Conservation (phyloP, 2,888 invertebrate species). For the Trissoscelio sp. region DNA sequence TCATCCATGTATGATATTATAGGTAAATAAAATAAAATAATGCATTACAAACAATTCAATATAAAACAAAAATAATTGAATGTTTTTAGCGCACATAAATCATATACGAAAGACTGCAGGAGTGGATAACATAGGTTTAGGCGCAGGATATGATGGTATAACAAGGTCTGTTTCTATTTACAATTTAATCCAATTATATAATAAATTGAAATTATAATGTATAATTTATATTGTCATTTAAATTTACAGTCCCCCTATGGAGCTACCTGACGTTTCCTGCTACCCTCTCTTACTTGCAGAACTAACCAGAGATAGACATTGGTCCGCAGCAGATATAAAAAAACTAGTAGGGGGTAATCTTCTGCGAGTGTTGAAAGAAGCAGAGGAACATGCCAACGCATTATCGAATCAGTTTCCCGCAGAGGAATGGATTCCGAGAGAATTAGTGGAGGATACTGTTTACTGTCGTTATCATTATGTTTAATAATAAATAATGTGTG, state of each 20-base stretch:
- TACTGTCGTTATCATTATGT: constrained; percentile 84
- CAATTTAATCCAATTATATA: neutral
- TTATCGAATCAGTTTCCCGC: constrained; percentile 83
- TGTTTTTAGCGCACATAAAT: constrained; percentile 85
- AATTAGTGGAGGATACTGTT: constrained; percentile 84
- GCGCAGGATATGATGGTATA: constrained; percentile 86
- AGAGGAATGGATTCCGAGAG: constrained; percentile 85
- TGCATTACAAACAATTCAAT: too few relatives aligned
- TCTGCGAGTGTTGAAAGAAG: constrained; percentile 85
- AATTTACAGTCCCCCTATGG: constrained; percentile 83
- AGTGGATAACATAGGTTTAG: constrained; percentile 87
- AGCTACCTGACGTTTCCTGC: constrained; percentile 85
- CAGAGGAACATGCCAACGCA: constrained; percentile 81
- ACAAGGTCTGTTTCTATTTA: constrained; percentile 81
- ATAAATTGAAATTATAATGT: neutral
- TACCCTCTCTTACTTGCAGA: constrained; percentile 87
- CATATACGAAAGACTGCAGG: constrained; percentile 87
- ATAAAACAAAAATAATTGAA: constrained; percentile 4
- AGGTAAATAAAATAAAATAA: too few relatives aligned
- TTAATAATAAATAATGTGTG: constrained; percentile 30
- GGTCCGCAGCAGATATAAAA: constrained; percentile 86
- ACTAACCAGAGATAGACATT: constrained; percentile 85
- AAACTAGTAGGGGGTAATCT: constrained; percentile 86
- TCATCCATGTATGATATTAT: constrained; percentile 86
- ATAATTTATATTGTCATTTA: neutral